Conservation (phyloP, 1,140 invertebrate species). For the Lordiphosa stackelbergi region DNA sequence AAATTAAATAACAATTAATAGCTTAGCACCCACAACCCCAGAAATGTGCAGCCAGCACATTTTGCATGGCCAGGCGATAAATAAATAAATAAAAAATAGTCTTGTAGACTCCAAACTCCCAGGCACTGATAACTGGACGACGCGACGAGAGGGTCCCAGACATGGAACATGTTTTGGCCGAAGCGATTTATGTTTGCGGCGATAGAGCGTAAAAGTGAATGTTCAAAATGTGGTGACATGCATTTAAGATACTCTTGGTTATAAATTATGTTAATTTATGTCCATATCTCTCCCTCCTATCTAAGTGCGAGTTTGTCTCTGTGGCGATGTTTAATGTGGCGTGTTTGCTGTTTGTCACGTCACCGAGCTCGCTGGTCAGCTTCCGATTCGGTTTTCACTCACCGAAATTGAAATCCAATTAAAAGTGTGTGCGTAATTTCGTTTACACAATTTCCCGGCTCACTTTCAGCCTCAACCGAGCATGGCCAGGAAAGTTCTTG, state of each 20-base stretch:
- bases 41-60: conserved; percentile 24
- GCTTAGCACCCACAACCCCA: conserved; percentile 33
- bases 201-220: conserved; percentile 68
- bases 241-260: conserved; percentile 67
- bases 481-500: conserved; percentile 52
- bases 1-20: conserved; percentile 65
- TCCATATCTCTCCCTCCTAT: conserved; percentile 34
- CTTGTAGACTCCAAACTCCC: conserved; percentile 13
- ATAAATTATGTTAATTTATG: conserved; percentile 69
- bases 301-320: not conserved
- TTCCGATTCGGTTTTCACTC: conserved; percentile 29
- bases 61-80: conserved; percentile 44
- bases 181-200: conserved; percentile 46
- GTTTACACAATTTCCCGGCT: conserved; percentile 54
- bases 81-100: conserved; percentile 23
- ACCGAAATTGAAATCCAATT: conserved; percentile 48
- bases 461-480: conserved; percentile 59
- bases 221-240: conserved; percentile 66
- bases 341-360: conserved; percentile 50
- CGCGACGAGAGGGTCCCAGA: conserved; percentile 41
- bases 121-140: conserved; percentile 40
- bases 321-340: conserved; percentile 49
- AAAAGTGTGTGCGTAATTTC: conserved; percentile 64
- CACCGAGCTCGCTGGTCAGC: conserved; percentile 17
- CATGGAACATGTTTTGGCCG: conserved; percentile 43